Evolutionary conservation across 2,888 invertebrate species (phyloP), one percentile per base, ranked within the genome.

Genomic region (Orthosia cruda): DNA sequence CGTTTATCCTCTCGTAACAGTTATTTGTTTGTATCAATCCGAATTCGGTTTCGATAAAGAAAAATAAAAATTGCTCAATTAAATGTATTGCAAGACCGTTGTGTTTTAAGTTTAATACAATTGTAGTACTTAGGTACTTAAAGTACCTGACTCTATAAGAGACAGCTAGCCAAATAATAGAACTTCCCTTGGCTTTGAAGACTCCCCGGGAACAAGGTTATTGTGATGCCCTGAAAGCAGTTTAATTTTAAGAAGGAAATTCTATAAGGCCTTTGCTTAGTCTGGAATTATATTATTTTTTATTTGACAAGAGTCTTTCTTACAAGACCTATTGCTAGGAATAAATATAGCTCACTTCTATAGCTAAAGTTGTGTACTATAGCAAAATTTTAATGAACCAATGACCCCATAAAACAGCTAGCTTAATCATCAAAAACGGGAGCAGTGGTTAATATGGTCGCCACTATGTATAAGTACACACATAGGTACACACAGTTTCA

Each of bases 361-460:
- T 26, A 26, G 26, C 26, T 26, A 3, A 26, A 26, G 26, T 26
- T 26, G 26, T 26, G 26, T 26, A 1, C 26, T 26, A 2, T 26
- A 26, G 26, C 2, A 2, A 26, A 23, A 55, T 23, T 12, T 55
- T 13, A 55, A 55, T 55, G n/a, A 55, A 0, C 55, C 13, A 23
- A 64, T 52, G 32, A 47, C 58, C 32, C 40, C 78, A 65, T 52
- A 59, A 12, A 59, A 52, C 26, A 26, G 12, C 58, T 26, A 77
- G 58, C 70, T 40, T 59, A 77, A 58, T 70, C 78, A 54, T 49
- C 70, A 77, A 68, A 66, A 81, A 71, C 55, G 65, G 52, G 23
- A 26, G 32, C 54, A 57, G 69, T 61, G 40, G 55, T 61, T 74
- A 74, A 74, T 75, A 55, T 75, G 15, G 47, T 18, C 47, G 16